phyloP scores from a whole-genome alignment of 2,113 vertebrate species.

The Sinocyclocheilus rhinocerous region DNA sequence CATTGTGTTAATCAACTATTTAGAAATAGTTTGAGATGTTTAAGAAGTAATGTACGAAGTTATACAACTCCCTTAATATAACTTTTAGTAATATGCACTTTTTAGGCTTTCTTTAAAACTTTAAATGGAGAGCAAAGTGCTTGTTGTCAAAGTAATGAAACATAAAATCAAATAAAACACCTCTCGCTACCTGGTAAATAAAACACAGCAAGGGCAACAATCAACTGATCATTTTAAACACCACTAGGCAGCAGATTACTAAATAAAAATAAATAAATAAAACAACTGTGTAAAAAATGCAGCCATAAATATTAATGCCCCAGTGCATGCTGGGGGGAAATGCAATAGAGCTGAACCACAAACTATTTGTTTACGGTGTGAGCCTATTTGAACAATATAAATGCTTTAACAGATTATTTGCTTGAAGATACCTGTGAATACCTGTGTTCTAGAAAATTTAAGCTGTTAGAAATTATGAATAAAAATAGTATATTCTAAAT shows the following conservation, averaged over 20 bases:
- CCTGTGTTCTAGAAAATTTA: not conserved
- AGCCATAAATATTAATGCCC: not conserved
- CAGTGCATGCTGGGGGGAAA: not conserved
- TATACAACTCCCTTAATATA: not conserved
- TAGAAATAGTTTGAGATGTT: not conserved
- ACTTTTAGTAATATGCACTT: not conserved
- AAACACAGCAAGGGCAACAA: not conserved
- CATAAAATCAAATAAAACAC: not conserved
- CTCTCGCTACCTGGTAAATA: not conserved
- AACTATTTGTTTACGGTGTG: not conserved
- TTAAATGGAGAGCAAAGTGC: not conserved
- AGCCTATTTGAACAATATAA: not conserved
- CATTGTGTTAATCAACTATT: not conserved
- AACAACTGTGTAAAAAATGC: too few species aligned
- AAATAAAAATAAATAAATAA: not conserved
- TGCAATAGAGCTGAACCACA: not conserved
- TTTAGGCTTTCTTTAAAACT: not conserved
- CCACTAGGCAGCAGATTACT: not conserved
- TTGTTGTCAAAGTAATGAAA: not conserved
- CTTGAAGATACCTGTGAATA: not conserved
- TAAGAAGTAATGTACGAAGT: not conserved
- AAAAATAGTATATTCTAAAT: not conserved
- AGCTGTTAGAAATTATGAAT: not conserved
- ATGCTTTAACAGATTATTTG: not conserved
- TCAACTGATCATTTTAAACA: not conserved